A percentile compares a stretch with the other conserved stretches of the same genome.
Evolutionary conservation across 1,140 invertebrate genomes (phyloP).

Genomic region (Apolygus lucorum): DNA sequence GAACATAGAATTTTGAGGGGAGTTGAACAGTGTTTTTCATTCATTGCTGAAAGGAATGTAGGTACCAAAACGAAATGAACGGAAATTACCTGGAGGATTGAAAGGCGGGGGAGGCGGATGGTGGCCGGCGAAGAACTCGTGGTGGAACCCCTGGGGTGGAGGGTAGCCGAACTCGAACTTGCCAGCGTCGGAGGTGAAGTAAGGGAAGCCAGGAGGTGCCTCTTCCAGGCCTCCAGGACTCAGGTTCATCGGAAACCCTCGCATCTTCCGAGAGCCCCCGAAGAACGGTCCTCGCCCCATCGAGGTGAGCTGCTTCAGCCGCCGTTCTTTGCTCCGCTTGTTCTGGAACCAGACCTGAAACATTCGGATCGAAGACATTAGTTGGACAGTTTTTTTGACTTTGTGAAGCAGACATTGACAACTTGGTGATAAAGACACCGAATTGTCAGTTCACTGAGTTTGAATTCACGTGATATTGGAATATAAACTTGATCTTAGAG

Average conservation of each 20-base stretch:
- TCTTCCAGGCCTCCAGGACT: constrained; percentile 73
- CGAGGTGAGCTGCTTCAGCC: constrained; percentile 82
- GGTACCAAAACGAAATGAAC: too few relatives aligned
- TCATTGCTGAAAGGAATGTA: not conserved
- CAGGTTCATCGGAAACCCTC: constrained; percentile 80
- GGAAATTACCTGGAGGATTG: constrained; percentile 35
- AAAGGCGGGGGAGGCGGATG: constrained; percentile 59
- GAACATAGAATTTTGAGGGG: too few relatives aligned
- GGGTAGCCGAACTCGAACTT: constrained; percentile 86
- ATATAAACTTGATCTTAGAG: too few relatives aligned
- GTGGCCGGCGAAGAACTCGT: constrained; percentile 74
- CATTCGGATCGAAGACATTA: too few relatives aligned
- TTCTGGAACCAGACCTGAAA: constrained; percentile 99
- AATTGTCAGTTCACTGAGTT: too few relatives aligned
- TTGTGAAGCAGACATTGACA: too few relatives aligned
- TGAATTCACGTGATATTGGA: too few relatives aligned
- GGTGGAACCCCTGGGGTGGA: constrained; percentile 73
- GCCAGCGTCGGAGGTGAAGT: constrained; percentile 68
- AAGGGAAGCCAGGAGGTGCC: constrained; percentile 67
- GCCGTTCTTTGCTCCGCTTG: constrained; percentile 92
- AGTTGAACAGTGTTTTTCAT: not conserved
- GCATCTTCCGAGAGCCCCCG: constrained; percentile 79
- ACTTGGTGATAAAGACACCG: too few relatives aligned
- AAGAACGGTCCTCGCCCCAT: constrained; percentile 87
- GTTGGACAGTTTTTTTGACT: too few relatives aligned